Conservation (phyloP, 2,797 vertebrate genomes). For the Vespertilio murinus region DNA sequence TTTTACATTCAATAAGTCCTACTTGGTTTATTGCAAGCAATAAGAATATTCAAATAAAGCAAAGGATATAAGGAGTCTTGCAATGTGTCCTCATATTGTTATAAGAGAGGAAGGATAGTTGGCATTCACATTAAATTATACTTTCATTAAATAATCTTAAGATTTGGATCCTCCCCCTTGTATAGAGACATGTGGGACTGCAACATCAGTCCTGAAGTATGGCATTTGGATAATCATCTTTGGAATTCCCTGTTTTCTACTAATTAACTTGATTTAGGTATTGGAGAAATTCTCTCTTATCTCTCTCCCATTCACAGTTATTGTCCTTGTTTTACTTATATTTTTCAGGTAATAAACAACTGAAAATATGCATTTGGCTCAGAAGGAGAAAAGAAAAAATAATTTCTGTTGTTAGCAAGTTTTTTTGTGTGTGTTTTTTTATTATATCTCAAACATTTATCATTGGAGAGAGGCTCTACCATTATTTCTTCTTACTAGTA, state of each 20-base stretch:
- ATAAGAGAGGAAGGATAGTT: not conserved
- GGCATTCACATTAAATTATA: not conserved
- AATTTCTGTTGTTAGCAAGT: not conserved
- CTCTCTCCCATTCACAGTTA: not conserved
- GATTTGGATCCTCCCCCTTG: not conserved
- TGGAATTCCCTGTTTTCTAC: not conserved
- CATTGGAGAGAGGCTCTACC: not conserved
- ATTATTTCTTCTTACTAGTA: not conserved
- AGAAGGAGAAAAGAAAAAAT: not conserved
- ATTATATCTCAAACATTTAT: not conserved
- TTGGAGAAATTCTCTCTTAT: not conserved
- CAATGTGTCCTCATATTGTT: not conserved
- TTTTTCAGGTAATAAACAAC: not conserved
- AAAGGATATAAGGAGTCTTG: not conserved
- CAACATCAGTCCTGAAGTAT: not conserved
- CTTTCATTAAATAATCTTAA: not conserved
- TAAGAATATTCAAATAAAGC: not conserved
- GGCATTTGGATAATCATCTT: not conserved
- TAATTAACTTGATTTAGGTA: not conserved
- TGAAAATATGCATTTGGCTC: not conserved
- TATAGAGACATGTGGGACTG: not conserved
- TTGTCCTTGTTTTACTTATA: not conserved
- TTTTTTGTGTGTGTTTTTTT: not conserved
- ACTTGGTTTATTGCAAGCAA: not conserved
- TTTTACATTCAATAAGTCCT: not conserved